Percentiles rank a stretch among this genome's conserved stretches.
These are phyloP conservation scores for Timema cristinae DNA, from an alignment of 2,888 invertebrate species.

Conservation along the genomic window DNA sequence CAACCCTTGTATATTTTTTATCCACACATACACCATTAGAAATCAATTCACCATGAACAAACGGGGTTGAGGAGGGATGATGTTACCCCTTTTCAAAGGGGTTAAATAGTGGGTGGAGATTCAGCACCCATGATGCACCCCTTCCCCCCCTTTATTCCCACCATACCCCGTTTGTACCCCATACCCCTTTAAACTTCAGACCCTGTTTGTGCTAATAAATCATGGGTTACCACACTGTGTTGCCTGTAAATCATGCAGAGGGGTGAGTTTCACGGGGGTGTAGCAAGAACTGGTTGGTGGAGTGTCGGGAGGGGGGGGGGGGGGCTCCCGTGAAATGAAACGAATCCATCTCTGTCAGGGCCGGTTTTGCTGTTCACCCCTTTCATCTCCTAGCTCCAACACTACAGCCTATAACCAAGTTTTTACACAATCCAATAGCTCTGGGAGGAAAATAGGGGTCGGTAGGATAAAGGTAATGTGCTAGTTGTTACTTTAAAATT, in stretches of 20 bases:
- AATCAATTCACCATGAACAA: too few species aligned
- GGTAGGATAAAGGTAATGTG: too few species aligned
- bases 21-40: too few species aligned
- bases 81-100: background rate
- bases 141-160: constrained; percentile 26
- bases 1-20: too few species aligned
- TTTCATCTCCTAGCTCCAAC: background rate
- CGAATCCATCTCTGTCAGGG: constrained; percentile 50
- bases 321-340: constrained; percentile 51
- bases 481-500: too few species aligned
- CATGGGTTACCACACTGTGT: constrained; percentile 66
- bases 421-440: too few species aligned
- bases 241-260: constrained; percentile 60
- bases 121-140: constrained; percentile 30
- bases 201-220: constrained; percentile 48
- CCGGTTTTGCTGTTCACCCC: constrained; percentile 14
- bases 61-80: too few species aligned
- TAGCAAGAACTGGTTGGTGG: constrained; percentile 34
- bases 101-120: constrained; percentile 21
- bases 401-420: background rate
- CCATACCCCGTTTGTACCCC: constrained; percentile 16
- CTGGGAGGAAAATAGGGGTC: too few species aligned
- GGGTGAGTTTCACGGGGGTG: constrained; percentile 40
- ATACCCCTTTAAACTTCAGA: constrained; percentile 27
- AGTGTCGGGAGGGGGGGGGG: constrained; percentile 43